Base-by-base conservation (phyloP, 2,797 vertebrate species). In the Sebastolobus alascanus region DNA sequence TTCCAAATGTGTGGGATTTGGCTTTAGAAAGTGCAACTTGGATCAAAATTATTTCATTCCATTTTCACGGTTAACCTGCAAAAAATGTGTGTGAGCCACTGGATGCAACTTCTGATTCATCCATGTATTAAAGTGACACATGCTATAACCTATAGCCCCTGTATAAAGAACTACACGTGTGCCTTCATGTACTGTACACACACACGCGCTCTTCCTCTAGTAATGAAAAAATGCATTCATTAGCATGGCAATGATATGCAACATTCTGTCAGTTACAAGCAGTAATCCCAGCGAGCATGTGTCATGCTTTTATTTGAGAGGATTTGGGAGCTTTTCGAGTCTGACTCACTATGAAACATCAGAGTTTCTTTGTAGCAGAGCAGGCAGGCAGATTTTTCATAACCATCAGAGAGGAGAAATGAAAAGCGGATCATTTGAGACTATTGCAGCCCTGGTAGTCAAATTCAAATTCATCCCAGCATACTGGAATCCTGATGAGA, bases 381-480 rank as follows among this genome's bases (percentile, higher is more conserved):
- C 40, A 68, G 72, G 13, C 65, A n/a, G 61, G 20, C 13, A 6
- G 20, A 75, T 86, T 77, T 80, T 79, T 74, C 14, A 74, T 12
- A 84, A 52, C 77, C 76, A 71, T 67, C 79, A 75, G 50, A 79
- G 63, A 74, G 68, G 35, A 75, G 54, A 78, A 84, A 82, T 73
- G 59, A 87, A 82, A 82, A 82, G 40, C 22, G 2, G 33, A 80
- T 85, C 56, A 77, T 85, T 59, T 84, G 46, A 80, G 66, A 68
- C 70, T 59, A 67, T 72, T 79, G 33, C 68, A 75, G 69, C 16
- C 8, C 40, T 43, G 68, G 85, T 71, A 76, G 79, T 84, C 64
- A 80, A 84, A 89, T 77, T 83, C 55, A 84, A 85, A 89, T 79
- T 83, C 50, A 86, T 70, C 50, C n/a, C 33, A 43, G 63, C 74